These are phyloP conservation scores for Fregetta grallaria DNA, from an alignment of 2,113 vertebrate genomes.

Conservation along the genomic window DNA sequence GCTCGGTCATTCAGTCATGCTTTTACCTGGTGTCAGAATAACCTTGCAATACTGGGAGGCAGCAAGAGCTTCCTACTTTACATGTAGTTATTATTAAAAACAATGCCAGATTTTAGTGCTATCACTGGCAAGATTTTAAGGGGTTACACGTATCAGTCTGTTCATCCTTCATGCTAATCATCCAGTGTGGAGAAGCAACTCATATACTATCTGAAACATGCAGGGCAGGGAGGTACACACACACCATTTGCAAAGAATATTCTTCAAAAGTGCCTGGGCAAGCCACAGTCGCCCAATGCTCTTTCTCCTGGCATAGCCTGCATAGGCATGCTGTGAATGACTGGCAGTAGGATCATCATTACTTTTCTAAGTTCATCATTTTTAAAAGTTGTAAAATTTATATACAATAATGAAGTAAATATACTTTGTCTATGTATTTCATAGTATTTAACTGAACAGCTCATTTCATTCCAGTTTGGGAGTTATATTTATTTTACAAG, in stretches of 20 bases:
- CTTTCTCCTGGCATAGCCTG: not conserved
- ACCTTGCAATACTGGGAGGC: not conserved
- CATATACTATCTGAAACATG: not conserved
- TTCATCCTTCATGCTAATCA: not conserved
- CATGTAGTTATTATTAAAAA: not conserved
- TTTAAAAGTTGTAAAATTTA: not conserved
- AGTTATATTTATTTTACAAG: conserved; percentile 18
- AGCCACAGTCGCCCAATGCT: not conserved
- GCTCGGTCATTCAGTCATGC: not conserved
- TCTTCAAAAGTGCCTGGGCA: not conserved
- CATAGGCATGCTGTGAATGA: not conserved
- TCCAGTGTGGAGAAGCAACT: not conserved
- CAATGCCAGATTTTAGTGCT: not conserved
- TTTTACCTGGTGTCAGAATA: not conserved
- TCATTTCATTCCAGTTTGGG: not conserved
- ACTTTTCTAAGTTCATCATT: not conserved
- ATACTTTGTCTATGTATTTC: not conserved
- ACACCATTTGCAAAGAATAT: not conserved
- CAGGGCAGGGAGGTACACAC: not conserved
- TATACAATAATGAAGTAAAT: not conserved
- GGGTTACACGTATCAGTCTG: rapidly evolving
- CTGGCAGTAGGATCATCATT: not conserved
- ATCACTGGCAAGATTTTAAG: not conserved
- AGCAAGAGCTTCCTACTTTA: not conserved
- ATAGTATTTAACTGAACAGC: not conserved